Percentiles rank a stretch among this genome's conserved stretches.
These are phyloP conservation scores for Neogale vison DNA, from an alignment of 2,113 vertebrate genomes.

Conservation along the genomic window DNA sequence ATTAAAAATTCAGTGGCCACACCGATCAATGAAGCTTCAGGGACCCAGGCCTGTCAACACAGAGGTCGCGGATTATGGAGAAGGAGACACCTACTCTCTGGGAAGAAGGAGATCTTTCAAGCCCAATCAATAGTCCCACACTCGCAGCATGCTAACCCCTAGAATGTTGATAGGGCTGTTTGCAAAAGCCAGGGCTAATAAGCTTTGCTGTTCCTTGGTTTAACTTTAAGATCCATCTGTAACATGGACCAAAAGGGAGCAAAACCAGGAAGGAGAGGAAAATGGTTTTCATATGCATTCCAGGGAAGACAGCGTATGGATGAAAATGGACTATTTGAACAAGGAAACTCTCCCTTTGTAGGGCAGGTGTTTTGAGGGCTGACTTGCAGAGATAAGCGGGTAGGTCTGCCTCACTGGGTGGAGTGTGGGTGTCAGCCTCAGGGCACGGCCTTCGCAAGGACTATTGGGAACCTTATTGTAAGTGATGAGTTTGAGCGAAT, in stretches of 20 bases:
- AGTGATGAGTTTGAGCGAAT: neutral
- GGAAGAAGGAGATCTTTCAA: neutral
- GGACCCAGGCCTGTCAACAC: neutral
- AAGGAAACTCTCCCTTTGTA: rapidly evolving
- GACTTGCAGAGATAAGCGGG: no score
- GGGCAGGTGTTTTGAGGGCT: neutral
- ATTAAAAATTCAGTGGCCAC: neutral
- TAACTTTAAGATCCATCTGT: neutral
- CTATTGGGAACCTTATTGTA: neutral
- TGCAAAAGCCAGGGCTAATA: constrained; percentile 22
- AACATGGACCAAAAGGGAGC: neutral
- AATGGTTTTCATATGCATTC: neutral
- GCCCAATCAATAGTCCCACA: constrained; percentile 37
- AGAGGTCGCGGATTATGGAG: neutral
- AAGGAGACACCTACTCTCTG: neutral
- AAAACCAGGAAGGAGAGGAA: neutral
- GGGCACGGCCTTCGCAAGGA: rapidly evolving
- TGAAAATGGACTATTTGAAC: neutral
- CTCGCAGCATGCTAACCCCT: constrained; percentile 40
- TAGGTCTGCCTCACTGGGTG: neutral
- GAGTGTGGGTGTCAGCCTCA: no score
- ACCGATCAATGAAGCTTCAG: neutral
- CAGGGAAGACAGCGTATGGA: neutral
- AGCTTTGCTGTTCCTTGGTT: neutral
- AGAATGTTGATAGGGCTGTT: constrained; percentile 46